phyloP scores from a whole-genome alignment of 2,888 invertebrate species.

The Cerastis leucographa region DNA sequence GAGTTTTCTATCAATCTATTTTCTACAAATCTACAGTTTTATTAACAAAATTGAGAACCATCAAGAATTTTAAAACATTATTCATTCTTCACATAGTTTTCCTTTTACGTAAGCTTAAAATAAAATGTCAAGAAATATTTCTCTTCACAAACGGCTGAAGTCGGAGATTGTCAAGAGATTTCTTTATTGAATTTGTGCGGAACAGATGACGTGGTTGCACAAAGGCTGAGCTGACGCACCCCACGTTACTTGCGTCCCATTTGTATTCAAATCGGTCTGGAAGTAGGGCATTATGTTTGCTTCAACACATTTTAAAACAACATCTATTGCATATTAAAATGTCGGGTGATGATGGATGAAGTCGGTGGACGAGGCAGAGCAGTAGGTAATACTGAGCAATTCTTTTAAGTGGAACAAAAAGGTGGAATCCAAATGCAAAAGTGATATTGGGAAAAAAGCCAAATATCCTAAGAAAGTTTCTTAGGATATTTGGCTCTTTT shows the following conservation, averaged over 20 bases:
- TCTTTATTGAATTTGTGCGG: conserved; percentile 27
- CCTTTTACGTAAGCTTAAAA: conserved; percentile 13
- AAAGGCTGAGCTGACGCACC: conserved; percentile 42
- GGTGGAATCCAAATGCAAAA: neutral
- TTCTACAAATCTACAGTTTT: neutral
- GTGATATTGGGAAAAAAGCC: neutral
- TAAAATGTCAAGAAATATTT: conserved; percentile 9
- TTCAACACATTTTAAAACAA: conserved; percentile 36
- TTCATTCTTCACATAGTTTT: neutral
- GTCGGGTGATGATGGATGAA: neutral
- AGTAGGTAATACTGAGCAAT: neutral
- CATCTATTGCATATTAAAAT: conserved; percentile 21
- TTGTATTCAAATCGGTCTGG: conserved; percentile 52
- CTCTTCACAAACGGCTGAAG: conserved; percentile 28
- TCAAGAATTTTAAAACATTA: neutral
- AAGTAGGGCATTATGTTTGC: conserved; percentile 35
- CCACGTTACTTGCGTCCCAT: conserved; percentile 35
- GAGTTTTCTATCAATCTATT: neutral
- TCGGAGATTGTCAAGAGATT: conserved; percentile 9
- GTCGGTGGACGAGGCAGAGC: neutral
- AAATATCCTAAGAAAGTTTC: too few species aligned
- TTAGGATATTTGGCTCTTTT: too few species aligned
- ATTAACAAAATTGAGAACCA: neutral
- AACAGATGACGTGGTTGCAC: conserved; percentile 19
- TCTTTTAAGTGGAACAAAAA: neutral